Evolutionary conservation across 2,113 vertebrate genomes (phyloP).

Genomic region (Rhynchomys soricoides): DNA sequence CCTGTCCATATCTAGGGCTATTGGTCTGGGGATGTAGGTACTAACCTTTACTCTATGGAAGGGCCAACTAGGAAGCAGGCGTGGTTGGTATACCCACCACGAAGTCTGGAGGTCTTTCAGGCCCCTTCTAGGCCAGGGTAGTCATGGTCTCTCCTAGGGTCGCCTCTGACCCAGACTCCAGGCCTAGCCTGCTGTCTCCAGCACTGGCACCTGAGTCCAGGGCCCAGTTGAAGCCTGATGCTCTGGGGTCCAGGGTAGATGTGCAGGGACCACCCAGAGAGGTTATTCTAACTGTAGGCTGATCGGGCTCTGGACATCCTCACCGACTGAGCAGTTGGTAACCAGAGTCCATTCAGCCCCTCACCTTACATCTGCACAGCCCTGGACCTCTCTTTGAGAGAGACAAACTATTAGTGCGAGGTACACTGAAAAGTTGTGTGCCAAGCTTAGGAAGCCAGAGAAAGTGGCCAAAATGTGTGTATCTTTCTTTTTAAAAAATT

Average conservation of each 20-base stretch:
- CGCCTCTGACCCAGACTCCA: background rate
- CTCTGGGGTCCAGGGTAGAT: background rate
- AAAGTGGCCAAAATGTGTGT: background rate
- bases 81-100: background rate
- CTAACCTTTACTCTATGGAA: background rate
- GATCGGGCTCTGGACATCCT: background rate
- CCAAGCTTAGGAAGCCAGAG: background rate
- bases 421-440: background rate
- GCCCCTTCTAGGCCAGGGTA: background rate
- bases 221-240: background rate
- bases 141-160: background rate
- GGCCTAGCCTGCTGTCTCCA: background rate
- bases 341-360: background rate
- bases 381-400: background rate
- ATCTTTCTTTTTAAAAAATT: background rate
- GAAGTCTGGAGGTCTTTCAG: background rate
- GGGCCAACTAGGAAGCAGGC: background rate
- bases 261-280: background rate
- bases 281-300: background rate
- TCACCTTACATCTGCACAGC: background rate
- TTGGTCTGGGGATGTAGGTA: background rate
- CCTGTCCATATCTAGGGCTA: background rate
- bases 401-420: background rate
- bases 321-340: background rate
- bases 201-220: background rate